Base-by-base conservation (phyloP, 1,140 invertebrate genomes). In the Phenacoccus solenopsis region DNA sequence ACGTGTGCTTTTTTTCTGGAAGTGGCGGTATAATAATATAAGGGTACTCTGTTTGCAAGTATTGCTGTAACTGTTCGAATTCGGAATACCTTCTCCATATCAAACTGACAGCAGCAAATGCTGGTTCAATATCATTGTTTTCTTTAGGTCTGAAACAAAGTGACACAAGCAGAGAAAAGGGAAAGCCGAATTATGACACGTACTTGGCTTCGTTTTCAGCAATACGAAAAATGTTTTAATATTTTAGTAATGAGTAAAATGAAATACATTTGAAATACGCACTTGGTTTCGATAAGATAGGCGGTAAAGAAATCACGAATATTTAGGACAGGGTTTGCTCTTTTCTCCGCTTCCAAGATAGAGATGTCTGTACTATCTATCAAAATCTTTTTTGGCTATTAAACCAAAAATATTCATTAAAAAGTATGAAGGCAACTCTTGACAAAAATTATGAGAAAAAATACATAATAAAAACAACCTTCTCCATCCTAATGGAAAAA, bases 61-160 rank as follows among this genome's bases (percentile, higher is more conserved):
- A 91, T 72, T 87, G 84, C 75, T 87, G 81, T 27, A 93, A 81
- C 72, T 90, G 82, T 77, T 91, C 90, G 82, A 93, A 92, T 79
- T 93, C 90, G 72, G 89, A 90, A 75, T 92, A 92, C 67, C 90
- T 79, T 73, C 90, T 81, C 89, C 90, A 92, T 69, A 91, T 81
- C 13, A 88, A 85, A 78, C 83, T 87, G 75, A 84, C 77, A 81
- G 86, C 68, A 79, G 84, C 5, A 69, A 61, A 27, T 32, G 30
- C 22, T 35, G 59, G 1, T 49, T 9, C 38, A 49, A 16, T 49
- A 16, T 49, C 24, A 7, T 68, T 59, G 21, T 24, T 25, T 4
- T 69, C 68, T n/a, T 25, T 71, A n/a, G 61, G 22, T 24, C 68
- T 68, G 30, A 67, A 35, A 72, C 5, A 67, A 71, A 1, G 1